phyloP scores from a whole-genome alignment of 1,140 invertebrate species.

The Trigoniulus corallinus region DNA sequence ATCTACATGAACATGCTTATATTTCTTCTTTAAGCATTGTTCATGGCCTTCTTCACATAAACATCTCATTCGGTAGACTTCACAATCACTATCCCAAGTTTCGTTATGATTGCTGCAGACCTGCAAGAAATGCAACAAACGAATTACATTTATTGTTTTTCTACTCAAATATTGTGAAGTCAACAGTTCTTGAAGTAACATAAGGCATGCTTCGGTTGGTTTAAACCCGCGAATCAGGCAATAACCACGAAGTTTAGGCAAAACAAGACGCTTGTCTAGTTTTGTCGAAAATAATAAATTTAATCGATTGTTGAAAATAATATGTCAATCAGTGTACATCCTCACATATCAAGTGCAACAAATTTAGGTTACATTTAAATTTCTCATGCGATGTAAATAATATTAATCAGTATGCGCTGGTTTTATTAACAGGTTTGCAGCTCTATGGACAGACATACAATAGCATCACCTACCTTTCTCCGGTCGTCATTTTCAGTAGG shows the following conservation, averaged over 20 bases:
- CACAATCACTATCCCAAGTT: conserved; percentile 82
- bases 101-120: conserved; percentile 88
- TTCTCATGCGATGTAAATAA: no score
- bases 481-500: conserved; percentile 57
- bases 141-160: conserved; percentile 4
- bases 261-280: no score
- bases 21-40: conserved; percentile 51
- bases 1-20: conserved; percentile 78
- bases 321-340: no score
- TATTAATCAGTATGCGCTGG: no score
- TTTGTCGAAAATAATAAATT: no score
- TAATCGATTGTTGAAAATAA: no score
- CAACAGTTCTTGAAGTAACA: not conserved
- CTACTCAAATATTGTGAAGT: not conserved
- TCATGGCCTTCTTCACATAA: conserved; percentile 56
- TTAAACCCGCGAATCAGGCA: no score
- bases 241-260: no score
- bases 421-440: no score
- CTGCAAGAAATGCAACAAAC: conserved; percentile 23
- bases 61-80: conserved; percentile 77
- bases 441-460: no score
- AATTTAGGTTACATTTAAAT: no score
- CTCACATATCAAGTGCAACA: no score
- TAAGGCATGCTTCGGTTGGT: not conserved
- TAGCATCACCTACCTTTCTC: conserved; percentile 52